Evolutionary conservation across 2,888 invertebrate genomes (phyloP).

Genomic region (Hylaea fasciaria): DNA sequence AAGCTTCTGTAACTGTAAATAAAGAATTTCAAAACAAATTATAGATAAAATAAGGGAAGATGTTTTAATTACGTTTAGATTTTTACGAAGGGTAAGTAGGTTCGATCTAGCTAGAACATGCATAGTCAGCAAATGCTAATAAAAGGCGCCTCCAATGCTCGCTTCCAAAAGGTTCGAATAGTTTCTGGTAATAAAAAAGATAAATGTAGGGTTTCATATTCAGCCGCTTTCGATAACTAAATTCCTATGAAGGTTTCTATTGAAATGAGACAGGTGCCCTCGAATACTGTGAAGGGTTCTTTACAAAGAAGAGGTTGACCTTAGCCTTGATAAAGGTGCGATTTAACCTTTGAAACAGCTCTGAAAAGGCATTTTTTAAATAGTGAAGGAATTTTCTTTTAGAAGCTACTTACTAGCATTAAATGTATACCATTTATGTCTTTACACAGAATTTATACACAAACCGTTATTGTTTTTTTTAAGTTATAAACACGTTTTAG

Average conservation of each 20-base stretch:
- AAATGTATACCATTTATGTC: no score
- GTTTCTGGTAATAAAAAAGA: constrained; percentile 14
- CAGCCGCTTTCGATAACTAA: constrained; percentile 11
- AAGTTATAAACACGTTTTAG: no score
- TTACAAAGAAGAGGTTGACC: constrained; percentile 13
- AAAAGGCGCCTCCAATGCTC: constrained; percentile 49
- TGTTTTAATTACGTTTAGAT: no score
- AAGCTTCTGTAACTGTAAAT: no score
- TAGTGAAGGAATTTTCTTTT: neutral
- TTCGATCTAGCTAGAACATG: constrained; percentile 49
- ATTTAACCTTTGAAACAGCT: constrained; percentile 2
- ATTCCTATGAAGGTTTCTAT: constrained; percentile 12
- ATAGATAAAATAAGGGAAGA: no score
- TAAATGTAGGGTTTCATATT: constrained; percentile 11
- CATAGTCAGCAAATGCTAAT: constrained; percentile 75
- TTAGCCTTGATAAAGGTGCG: constrained; percentile 13
- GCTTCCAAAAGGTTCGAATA: constrained; percentile 1
- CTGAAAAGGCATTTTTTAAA: neutral
- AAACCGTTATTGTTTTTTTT: no score
- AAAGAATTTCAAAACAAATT: no score
- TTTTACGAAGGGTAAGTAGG: neutral
- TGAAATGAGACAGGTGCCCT: constrained; percentile 2
- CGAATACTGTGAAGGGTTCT: constrained; percentile 13
- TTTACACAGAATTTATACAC: no score
- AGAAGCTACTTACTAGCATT: no score